These are phyloP conservation scores for Oryzaephilus surinamensis DNA, from an alignment of 1,140 invertebrate species.

Conservation along the genomic window DNA sequence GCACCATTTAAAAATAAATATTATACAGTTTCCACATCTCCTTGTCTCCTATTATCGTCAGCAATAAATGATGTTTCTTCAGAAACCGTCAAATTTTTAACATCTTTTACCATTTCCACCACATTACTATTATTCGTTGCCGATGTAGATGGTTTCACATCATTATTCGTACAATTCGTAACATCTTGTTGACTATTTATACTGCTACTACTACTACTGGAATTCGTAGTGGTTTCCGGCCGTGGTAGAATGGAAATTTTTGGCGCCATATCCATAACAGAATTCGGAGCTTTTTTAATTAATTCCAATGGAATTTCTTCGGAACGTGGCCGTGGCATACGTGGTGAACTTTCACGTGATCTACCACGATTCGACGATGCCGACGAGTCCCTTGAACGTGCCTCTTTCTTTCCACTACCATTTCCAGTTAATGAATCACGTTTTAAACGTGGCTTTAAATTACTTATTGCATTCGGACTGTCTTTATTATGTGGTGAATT, in stretches of 20 bases:
- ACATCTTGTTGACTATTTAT: no score
- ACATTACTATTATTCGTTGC: conserved; percentile 3
- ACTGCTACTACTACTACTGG: no score
- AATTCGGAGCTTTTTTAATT: conserved; percentile 36
- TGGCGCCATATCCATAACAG: conserved; percentile 35
- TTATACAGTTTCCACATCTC: conserved; percentile 60
- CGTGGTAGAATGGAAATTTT: conserved; percentile 32
- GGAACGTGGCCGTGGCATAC: conserved; percentile 58
- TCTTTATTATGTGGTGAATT: conserved; percentile 25
- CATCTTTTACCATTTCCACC: conserved; percentile 20
- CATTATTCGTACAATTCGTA: no score
- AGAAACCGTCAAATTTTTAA: conserved; percentile 38
- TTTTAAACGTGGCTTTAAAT: no score
- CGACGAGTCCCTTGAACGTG: conserved; percentile 31
- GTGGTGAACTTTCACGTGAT: conserved; percentile 60
- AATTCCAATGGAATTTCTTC: conserved; percentile 76
- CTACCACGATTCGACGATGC: conserved; percentile 35
- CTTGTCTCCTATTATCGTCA: conserved; percentile 42
- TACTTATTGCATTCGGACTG: conserved; percentile 23
- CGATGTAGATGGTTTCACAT: no score
- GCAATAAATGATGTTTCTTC: conserved; percentile 67
- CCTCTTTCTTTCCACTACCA: conserved; percentile 20
- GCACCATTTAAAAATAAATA: no score
- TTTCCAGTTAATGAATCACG: no score
- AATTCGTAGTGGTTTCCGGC: conserved; percentile 18